A percentile compares a stretch with the other conserved stretches of the same genome.
phyloP scores from a whole-genome alignment of 2,888 invertebrate species.

The Diploptera punctata region DNA sequence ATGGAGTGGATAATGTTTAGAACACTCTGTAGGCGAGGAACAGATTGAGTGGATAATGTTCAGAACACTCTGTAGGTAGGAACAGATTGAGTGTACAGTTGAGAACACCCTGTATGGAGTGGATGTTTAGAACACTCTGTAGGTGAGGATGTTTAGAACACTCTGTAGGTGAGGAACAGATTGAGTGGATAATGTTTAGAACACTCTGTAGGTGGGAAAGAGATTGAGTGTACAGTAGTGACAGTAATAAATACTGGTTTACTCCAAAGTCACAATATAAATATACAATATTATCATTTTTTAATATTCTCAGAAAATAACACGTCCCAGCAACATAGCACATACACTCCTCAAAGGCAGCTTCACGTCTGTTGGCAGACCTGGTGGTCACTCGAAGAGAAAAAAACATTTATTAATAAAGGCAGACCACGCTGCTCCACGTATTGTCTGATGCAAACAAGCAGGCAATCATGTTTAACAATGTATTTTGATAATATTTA shows the following conservation, averaged over 20 bases:
- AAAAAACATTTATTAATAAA: slow-evolving; percentile 39
- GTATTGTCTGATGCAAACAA: slow-evolving; percentile 57
- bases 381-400: slow-evolving; percentile 29
- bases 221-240: too few relatives aligned
- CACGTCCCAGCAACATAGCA: slow-evolving; percentile 52
- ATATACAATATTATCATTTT: slow-evolving; percentile 61
- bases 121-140: too few relatives aligned
- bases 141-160: too few relatives aligned
- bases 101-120: too few relatives aligned
- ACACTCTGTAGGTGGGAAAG: too few relatives aligned
- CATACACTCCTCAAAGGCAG: slow-evolving; percentile 37
- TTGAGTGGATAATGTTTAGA: too few relatives aligned
- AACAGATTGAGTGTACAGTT: too few relatives aligned
- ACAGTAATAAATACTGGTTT: slow-evolving; percentile 64
- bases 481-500: slow-evolving; percentile 35
- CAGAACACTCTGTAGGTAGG: too few relatives aligned
- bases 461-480: slow-evolving; percentile 36
- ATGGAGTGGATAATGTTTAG: too few relatives aligned
- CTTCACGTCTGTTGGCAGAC: slow-evolving; percentile 24
- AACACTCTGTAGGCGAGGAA: too few relatives aligned
- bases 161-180: too few relatives aligned
- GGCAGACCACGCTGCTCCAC: slow-evolving; percentile 45
- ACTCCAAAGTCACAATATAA: slow-evolving; percentile 63
- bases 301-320: slow-evolving; percentile 61
- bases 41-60: too few relatives aligned